A percentile compares a stretch with the other conserved stretches of the same genome.
Evolutionary conservation across 2,113 vertebrate genomes (phyloP).

Genomic region (Pangasianodon hypophthalmus): DNA sequence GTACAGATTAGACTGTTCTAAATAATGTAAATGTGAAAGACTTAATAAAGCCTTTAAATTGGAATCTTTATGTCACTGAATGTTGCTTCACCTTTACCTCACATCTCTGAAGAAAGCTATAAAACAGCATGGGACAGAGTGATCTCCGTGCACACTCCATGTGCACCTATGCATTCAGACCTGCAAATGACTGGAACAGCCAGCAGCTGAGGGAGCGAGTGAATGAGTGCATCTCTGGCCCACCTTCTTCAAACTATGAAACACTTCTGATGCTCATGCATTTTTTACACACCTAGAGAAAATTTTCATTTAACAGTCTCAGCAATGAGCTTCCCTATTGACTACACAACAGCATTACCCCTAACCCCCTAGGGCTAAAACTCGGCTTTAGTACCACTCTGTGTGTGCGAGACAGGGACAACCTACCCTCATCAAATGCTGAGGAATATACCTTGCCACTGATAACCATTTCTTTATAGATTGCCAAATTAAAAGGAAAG

Average conservation of each 20-base stretch:
- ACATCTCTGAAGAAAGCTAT: conserved; percentile 13
- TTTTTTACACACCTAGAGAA: conserved; percentile 64
- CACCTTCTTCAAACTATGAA: conserved; percentile 53
- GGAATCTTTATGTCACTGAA: conserved; percentile 15
- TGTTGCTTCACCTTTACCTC: conserved; percentile 8
- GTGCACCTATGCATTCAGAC: conserved; percentile 38
- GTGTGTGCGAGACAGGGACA: background rate
- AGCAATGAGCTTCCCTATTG: conserved; percentile 51
- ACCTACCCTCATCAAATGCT: conserved; percentile 11
- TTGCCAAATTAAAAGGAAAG: background rate
- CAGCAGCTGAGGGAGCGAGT: conserved; percentile 1
- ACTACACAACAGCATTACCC: conserved; percentile 48
- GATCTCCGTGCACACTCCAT: background rate
- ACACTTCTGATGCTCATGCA: conserved; percentile 59
- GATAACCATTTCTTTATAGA: background rate
- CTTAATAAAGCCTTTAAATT: conserved; percentile 14
- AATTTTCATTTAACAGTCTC: conserved; percentile 59
- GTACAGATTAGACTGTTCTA: background rate
- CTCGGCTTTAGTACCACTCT: conserved; percentile 33
- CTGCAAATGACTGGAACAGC: conserved; percentile 31
- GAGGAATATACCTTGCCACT: background rate
- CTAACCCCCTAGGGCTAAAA: conserved; percentile 41
- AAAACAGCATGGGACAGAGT: conserved; percentile 29
- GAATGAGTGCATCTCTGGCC: conserved; percentile 59
- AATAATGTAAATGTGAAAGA: background rate